Evolutionary conservation across 2,797 vertebrate genomes (phyloP).

Genomic region (Thunnus albacares): DNA sequence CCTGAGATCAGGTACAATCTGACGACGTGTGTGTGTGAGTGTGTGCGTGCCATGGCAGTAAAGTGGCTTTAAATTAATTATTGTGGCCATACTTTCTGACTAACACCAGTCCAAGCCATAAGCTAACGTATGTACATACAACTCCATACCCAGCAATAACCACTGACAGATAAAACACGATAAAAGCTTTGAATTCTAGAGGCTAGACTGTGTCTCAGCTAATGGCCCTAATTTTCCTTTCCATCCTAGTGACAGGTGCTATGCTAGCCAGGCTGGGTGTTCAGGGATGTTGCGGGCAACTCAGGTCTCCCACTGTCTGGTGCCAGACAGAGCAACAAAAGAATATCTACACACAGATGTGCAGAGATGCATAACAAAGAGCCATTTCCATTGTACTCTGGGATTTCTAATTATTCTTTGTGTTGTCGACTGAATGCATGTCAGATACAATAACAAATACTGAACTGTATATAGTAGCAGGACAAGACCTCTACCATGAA

Average conservation of each 20-base stretch:
- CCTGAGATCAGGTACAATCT: background rate
- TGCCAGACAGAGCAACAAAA: constrained; percentile 18
- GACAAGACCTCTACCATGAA: constrained; percentile 5
- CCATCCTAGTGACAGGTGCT: constrained; percentile 25
- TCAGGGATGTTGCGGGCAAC: constrained; percentile 27
- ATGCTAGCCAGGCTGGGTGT: constrained; percentile 11
- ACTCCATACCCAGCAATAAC: background rate
- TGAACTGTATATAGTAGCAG: background rate
- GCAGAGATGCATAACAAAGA: constrained; percentile 39
- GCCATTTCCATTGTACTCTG: constrained; percentile 8
- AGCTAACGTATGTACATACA: background rate
- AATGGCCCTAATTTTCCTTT: constrained; percentile 30
- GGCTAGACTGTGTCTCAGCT: background rate
- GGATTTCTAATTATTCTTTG: constrained; percentile 27
- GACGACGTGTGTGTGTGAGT: background rate
- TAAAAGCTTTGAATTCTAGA: constrained; percentile 6
- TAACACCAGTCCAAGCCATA: constrained; percentile 4
- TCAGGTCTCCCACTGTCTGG: constrained; percentile 17
- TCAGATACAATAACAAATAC: background rate
- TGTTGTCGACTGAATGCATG: constrained; percentile 19
- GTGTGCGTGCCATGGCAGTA: background rate
- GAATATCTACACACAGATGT: background rate
- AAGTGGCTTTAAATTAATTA: constrained; percentile 1
- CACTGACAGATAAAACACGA: background rate
- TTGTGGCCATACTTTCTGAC: background rate